These are phyloP conservation scores for Triops longicaudatus DNA, from an alignment of 1,140 invertebrate species.

Conservation along the genomic window DNA sequence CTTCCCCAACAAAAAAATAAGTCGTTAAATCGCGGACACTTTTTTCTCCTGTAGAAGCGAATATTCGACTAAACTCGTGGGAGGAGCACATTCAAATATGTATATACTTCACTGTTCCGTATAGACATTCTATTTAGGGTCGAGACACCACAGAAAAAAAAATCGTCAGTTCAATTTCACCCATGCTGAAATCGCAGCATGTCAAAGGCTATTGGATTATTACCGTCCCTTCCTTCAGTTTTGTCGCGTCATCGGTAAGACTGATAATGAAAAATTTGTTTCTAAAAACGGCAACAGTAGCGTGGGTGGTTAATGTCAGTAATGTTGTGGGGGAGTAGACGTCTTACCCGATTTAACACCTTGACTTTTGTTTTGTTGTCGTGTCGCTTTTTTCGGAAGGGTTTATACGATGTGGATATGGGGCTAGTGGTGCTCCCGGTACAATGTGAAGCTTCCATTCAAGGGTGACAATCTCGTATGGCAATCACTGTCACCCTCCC, in stretches of 20 bases:
- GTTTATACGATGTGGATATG: not conserved
- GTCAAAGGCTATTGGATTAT: not conserved
- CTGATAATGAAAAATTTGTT: not conserved
- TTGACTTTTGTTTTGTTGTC: too few relatives aligned
- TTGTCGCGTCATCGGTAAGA: not conserved
- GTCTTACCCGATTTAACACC: too few relatives aligned
- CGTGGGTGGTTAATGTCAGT: not conserved
- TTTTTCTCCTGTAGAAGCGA: not conserved
- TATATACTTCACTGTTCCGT: not conserved
- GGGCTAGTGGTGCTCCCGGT: not conserved
- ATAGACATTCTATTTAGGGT: too few relatives aligned
- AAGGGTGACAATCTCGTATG: not conserved
- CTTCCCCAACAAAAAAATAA: not conserved
- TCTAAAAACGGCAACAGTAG: not conserved
- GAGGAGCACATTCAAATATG: not conserved
- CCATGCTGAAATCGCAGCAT: not conserved
- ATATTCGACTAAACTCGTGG: not conserved
- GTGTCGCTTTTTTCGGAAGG: not conserved
- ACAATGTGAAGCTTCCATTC: not conserved
- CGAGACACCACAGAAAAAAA: too few relatives aligned
- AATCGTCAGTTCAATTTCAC: not conserved
- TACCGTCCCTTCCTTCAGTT: not conserved
- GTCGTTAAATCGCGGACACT: not conserved
- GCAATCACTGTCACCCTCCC: not conserved
- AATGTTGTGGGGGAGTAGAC: not conserved